A percentile compares a stretch with the other conserved stretches of the same genome.
Conservation (phyloP, 2,113 vertebrate species). For the Oncorhynchus kisutch region DNA sequence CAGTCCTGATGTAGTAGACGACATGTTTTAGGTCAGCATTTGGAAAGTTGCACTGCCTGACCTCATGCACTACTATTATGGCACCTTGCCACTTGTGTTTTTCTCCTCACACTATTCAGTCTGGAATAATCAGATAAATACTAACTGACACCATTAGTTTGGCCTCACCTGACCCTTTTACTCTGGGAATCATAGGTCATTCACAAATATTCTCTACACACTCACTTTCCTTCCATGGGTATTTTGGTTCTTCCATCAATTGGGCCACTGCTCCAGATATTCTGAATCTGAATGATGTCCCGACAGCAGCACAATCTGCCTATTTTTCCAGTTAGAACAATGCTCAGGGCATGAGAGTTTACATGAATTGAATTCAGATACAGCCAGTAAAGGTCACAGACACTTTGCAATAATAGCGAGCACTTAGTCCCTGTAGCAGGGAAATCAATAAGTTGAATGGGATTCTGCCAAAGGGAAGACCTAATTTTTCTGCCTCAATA, state of each 20-base stretch:
- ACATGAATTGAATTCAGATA: conserved; percentile 73
- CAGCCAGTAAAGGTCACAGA: conserved; percentile 42
- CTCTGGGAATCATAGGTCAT: too few relatives aligned
- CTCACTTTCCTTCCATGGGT: too few relatives aligned
- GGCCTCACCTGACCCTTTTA: neutral
- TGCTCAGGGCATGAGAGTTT: conserved; percentile 65
- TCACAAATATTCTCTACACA: too few relatives aligned
- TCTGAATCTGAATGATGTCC: neutral
- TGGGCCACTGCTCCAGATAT: too few relatives aligned
- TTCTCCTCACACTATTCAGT: neutral
- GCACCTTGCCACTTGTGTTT: too few relatives aligned
- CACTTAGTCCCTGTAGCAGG: conserved; percentile 18
- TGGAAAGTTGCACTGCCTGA: too few relatives aligned
- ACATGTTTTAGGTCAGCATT: neutral
- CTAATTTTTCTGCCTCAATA: neutral
- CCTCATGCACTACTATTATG: too few relatives aligned
- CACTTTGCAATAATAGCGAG: conserved; percentile 30
- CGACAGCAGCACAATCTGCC: neutral
- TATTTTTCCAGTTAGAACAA: conserved; percentile 30
- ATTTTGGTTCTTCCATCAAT: too few relatives aligned
- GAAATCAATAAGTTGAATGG: conserved; percentile 40
- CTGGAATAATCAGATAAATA: neutral
- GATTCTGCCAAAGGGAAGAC: neutral
- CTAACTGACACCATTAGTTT: neutral
- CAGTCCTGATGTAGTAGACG: too few relatives aligned